Base-by-base conservation (phyloP, 2,888 invertebrate genomes). In the Craniophora ligustri region DNA sequence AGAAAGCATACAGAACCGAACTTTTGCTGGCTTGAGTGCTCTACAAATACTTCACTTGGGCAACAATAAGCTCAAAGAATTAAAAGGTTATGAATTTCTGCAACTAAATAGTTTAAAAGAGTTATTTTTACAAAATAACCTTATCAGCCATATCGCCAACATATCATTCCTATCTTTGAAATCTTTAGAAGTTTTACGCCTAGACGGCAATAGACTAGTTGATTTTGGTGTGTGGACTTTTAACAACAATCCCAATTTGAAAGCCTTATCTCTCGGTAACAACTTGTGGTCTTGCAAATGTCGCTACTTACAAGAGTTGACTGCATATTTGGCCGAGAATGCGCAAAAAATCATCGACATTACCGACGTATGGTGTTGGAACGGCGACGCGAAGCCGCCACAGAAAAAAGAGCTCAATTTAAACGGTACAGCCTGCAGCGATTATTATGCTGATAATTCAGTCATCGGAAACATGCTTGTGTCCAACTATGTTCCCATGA, bases 201-300 rank as follows among this genome's bases (percentile, higher is more conserved):
- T 98, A 65, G 97, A 98, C 79, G 97, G 97, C 57, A 98, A 98
- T 88, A 95, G 96, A 59, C 91, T 98, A 71, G 95, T 96, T 6
- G 95, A 95, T 48, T 97, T 97, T 86, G 96, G 97, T 36, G 95
- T 98, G 50, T 97, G 97, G 96, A 96, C 95, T 79, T 94, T 97
- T 77, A 94, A 85, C 86, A 93, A 92, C 84, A 96, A 97, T 82
- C 92, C 95, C 13, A 94, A 95, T 68, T 92, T 98, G 67, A 95
- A 95, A 74, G 96, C 97, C 57, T 87, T 98, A 68, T 96, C 96
- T 7, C 94, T 98, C 50, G 97, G 97, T 10, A 95, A 96, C 75
- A 98, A 98, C 87, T 95, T 96, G 60, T 98, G 98, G 98, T 97
- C 97, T 32, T 98, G 98, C 83, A 96, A 97, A 74, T 98, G 98